Base-by-base conservation (phyloP, 2,797 vertebrate species). In the Fringilla coelebs region DNA sequence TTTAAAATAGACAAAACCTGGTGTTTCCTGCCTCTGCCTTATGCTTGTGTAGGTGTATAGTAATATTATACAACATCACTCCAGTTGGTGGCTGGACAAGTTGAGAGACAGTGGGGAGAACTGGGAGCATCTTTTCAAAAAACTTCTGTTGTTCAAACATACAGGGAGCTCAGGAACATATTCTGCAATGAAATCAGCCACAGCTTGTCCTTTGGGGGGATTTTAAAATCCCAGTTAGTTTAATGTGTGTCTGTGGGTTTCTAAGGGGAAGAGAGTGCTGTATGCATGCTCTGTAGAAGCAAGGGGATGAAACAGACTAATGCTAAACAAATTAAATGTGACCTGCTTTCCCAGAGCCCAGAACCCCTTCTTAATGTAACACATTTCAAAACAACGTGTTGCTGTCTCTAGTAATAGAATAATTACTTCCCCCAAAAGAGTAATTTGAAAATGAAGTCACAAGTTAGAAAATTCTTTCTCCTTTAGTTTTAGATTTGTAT, bases 51-150 rank as follows among this genome's bases (percentile, higher is more conserved):
- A 71, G 29, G 5, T 57, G 24, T 52, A 0, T 75, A 89, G 70
- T 36, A 43, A 38, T 29, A 16, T 11, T 28, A 0, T 63, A 32
- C 2, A 20, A 2, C 3, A 4, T 75, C 1, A 2, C 0, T 0
- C 20, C 62, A 67, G 2, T 10, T 79, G 81, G 57, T 68, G 66
- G 17, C 74, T 89, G 51, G n/a, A 34, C 45, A 62, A 41, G 14
- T 32, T 72, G 88, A 51, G 84, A 84, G 46, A 61, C 65, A 65
- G 34, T 36, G 49, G 46, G 67, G 60, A 84, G 31, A 89, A 36
- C 29, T 71, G 57, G 28, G 28, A 88, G 34, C 15, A 25, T 45
- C 15, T 88, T 88, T 63, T 40, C 32, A 48, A 78, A 54, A 61
- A 55, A 6, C 11, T 57, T 78, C 43, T 73, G 34, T 89, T 87